Percentiles rank a stretch among this genome's conserved stretches.
These are phyloP conservation scores for Scaeva pyrastri DNA, from an alignment of 2,888 invertebrate genomes.

Conservation along the genomic window DNA sequence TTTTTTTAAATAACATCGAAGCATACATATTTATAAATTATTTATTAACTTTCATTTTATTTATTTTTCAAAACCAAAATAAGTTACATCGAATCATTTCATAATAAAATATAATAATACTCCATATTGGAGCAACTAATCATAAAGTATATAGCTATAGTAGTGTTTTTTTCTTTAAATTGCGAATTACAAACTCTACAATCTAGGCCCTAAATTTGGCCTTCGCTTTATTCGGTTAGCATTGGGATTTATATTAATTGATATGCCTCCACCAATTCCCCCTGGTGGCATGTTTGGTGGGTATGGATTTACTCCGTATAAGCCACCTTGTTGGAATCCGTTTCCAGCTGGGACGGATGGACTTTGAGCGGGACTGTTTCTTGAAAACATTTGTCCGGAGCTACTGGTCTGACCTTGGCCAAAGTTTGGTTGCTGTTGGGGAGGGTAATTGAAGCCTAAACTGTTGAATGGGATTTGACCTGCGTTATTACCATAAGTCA, in stretches of 20 bases:
- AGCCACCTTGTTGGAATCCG: not conserved
- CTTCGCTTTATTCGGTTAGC: not conserved
- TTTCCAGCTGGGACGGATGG: not conserved
- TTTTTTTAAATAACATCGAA: not conserved
- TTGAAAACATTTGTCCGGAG: not conserved
- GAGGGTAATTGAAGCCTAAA: not conserved
- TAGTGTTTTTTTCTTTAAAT: not conserved
- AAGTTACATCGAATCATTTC: slow-evolving; percentile 9
- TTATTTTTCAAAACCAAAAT: not conserved
- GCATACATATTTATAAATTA: not conserved
- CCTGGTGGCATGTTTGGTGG: not conserved
- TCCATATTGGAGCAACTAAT: too few species aligned
- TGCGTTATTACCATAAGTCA: not conserved
- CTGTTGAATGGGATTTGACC: not conserved
- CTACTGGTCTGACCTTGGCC: not conserved
- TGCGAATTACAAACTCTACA: not conserved
- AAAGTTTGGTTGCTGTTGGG: not conserved
- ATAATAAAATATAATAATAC: not conserved
- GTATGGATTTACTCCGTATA: not conserved
- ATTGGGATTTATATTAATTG: not conserved
- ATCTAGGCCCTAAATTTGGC: not conserved
- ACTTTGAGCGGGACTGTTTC: not conserved
- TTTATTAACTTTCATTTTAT: not conserved
- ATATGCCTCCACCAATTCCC: not conserved
- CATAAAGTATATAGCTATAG: not conserved